A percentile compares a stretch with the other conserved stretches of the same genome.
phyloP scores from a whole-genome alignment of 1,140 invertebrate genomes.

The Eumeta japonica region DNA sequence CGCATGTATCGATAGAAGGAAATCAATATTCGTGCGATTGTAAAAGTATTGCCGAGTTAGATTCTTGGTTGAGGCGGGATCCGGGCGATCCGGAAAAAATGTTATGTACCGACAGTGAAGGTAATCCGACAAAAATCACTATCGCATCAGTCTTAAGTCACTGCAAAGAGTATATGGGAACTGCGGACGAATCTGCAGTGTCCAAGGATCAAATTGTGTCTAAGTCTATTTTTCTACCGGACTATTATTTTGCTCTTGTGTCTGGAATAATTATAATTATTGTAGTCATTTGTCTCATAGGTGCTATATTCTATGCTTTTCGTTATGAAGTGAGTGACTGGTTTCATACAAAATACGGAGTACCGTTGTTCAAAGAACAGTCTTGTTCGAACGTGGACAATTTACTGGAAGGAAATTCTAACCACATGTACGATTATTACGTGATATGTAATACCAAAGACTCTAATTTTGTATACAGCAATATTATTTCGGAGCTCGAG shows the following conservation, averaged over 20 bases:
- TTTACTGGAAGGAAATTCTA: slow-evolving; percentile 62
- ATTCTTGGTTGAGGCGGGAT: slow-evolving; percentile 65
- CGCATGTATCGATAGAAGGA: slow-evolving; percentile 64
- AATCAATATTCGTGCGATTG: slow-evolving; percentile 77
- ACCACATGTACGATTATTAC: slow-evolving; percentile 83
- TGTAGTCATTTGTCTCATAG: slow-evolving; percentile 67
- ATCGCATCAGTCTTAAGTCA: slow-evolving; percentile 63
- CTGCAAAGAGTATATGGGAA: slow-evolving; percentile 63
- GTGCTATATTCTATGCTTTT: slow-evolving; percentile 72
- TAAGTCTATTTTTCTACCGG: slow-evolving; percentile 50
- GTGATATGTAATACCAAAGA: slow-evolving; percentile 85
- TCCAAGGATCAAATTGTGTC: slow-evolving; percentile 62
- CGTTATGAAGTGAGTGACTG: slow-evolving; percentile 73
- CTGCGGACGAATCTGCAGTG: slow-evolving; percentile 63
- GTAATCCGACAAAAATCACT: slow-evolving; percentile 53
- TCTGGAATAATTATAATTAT: slow-evolving; percentile 73
- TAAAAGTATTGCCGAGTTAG: slow-evolving; percentile 63
- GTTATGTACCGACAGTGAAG: slow-evolving; percentile 57
- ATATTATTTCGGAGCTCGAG: slow-evolving; percentile 77
- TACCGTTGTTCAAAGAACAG: slow-evolving; percentile 67
- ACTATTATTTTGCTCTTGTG: slow-evolving; percentile 69
- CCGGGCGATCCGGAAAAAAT: slow-evolving; percentile 63
- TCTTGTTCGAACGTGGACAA: slow-evolving; percentile 50
- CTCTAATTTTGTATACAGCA: slow-evolving; percentile 75
- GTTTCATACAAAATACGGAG: slow-evolving; percentile 72